Conservation (phyloP, 2,113 vertebrate genomes). For the Burhinus bistriatus region DNA sequence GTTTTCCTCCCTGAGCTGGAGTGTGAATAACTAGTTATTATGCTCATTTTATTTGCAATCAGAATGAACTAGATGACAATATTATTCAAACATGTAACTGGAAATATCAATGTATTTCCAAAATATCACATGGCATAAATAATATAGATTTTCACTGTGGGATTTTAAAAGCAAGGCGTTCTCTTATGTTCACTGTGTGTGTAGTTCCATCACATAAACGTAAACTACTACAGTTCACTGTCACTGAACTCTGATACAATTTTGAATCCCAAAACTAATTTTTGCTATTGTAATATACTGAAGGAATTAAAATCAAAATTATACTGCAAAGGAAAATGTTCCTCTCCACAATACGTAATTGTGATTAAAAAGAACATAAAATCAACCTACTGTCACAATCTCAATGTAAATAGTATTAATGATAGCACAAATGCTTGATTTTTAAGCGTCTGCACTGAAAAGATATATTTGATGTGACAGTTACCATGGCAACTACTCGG, state of each 20-base stretch:
- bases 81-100: neutral
- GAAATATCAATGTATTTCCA: neutral
- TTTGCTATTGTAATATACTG: neutral
- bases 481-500: neutral
- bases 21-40: neutral
- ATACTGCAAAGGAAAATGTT: neutral
- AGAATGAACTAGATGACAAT: neutral
- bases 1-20: neutral
- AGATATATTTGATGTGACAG: constrained; percentile 3
- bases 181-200: neutral
- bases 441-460: neutral
- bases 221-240: neutral
- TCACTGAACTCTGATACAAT: neutral
- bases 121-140: neutral
- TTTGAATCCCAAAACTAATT: neutral
- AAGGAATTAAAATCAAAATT: neutral
- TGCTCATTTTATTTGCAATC: neutral
- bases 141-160: neutral
- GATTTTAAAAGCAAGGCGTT: neutral
- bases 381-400: neutral
- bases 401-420: neutral
- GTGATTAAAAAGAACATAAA: neutral
- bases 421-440: neutral
- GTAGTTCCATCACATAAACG: neutral
- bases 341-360: neutral